Percentiles rank a stretch among this genome's conserved stretches.
These are phyloP conservation scores for Nomada fabriciana DNA, from an alignment of 2,888 invertebrate genomes.

Conservation along the genomic window DNA sequence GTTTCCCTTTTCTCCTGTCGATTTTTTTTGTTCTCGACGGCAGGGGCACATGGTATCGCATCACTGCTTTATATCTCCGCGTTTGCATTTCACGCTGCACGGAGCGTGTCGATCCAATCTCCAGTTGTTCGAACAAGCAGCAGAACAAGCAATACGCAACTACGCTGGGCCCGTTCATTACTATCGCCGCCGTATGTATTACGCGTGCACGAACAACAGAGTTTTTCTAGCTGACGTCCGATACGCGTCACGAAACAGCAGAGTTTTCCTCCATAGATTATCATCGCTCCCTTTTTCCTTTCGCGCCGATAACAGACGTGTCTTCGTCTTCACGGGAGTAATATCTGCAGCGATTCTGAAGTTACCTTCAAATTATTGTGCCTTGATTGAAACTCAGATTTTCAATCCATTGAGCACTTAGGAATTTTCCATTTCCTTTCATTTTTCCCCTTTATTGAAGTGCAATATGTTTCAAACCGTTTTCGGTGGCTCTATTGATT, in stretches of 20 bases:
- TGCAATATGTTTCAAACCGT: too few species aligned
- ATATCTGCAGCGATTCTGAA: too few species aligned
- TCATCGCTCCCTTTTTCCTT: not conserved
- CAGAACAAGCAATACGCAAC: conserved; percentile 63
- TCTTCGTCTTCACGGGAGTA: too few species aligned
- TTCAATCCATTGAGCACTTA: too few species aligned
- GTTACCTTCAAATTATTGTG: too few species aligned
- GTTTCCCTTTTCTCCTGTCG: conserved; percentile 29
- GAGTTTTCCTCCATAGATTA: not conserved
- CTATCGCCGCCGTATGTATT: not conserved
- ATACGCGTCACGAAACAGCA: conserved; percentile 36
- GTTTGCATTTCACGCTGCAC: conserved; percentile 68
- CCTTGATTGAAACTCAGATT: too few species aligned
- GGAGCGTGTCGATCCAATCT: conserved; percentile 72
- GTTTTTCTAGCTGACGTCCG: conserved; percentile 29
- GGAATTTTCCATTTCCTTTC: too few species aligned
- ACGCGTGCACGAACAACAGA: not conserved
- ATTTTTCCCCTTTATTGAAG: too few species aligned
- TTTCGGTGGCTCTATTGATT: too few species aligned
- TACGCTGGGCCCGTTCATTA: conserved; percentile 44
- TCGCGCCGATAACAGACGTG: not conserved
- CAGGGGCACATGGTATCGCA: conserved; percentile 23
- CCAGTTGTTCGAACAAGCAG: conserved; percentile 59
- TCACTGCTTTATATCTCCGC: conserved; percentile 43
- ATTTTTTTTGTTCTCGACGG: conserved; percentile 5